These are phyloP conservation scores for Numida meleagris DNA, from an alignment of 2,113 vertebrate genomes.

Conservation along the genomic window DNA sequence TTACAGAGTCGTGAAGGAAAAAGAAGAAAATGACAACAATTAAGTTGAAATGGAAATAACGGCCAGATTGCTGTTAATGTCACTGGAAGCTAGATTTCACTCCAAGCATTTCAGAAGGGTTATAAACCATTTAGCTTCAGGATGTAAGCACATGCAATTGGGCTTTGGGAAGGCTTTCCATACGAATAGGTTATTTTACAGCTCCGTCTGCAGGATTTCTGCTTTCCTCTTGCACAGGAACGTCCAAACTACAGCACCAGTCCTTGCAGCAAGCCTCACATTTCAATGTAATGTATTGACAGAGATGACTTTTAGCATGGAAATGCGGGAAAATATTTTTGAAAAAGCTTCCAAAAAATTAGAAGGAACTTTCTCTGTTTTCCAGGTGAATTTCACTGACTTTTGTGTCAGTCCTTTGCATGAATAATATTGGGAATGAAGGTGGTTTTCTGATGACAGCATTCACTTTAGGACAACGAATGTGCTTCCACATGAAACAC, in stretches of 20 bases:
- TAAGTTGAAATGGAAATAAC: background rate
- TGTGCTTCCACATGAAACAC: constrained; percentile 65
- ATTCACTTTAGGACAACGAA: constrained; percentile 57
- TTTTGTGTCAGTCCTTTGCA: background rate
- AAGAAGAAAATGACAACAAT: background rate
- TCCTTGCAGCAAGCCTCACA: rapidly evolving
- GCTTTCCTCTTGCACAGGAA: background rate
- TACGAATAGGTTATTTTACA: background rate
- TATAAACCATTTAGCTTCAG: background rate
- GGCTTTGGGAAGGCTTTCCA: background rate
- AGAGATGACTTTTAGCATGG: background rate
- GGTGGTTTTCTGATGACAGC: background rate
- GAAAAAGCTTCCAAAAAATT: background rate
- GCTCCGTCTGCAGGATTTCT: background rate
- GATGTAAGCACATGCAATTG: background rate
- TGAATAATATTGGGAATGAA: constrained; percentile 22
- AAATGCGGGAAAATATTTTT: background rate
- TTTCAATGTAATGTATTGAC: background rate
- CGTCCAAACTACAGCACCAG: background rate
- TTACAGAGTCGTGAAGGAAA: background rate
- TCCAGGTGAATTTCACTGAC: background rate
- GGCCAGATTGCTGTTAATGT: background rate
- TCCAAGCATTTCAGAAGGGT: background rate
- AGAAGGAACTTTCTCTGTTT: background rate
- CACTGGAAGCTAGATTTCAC: background rate